Evolutionary conservation across 2,888 invertebrate species (phyloP).

Genomic region (Anaspis maculata): DNA sequence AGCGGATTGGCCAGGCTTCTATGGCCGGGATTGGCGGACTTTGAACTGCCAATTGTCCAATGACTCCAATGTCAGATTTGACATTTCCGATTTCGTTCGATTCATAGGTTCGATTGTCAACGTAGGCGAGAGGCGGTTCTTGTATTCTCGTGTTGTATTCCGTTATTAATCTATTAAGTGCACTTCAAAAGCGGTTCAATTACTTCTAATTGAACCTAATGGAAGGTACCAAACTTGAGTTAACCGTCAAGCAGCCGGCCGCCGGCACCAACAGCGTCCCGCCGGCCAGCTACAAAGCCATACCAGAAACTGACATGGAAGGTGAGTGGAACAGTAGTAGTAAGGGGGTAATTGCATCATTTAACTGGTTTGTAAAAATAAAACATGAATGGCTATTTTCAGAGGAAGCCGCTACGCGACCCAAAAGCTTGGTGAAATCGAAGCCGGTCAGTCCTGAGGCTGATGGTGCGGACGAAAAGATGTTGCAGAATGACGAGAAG

Average conservation of each 20-base stretch:
- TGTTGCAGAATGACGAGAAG: slow-evolving; percentile 53
- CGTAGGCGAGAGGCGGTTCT: too few relatives aligned
- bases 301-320: slow-evolving; percentile 53
- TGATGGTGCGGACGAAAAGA: slow-evolving; percentile 65
- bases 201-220: slow-evolving; percentile 25
- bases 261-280: slow-evolving; percentile 26
- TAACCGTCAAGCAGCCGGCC: slow-evolving; percentile 28
- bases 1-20: too few relatives aligned
- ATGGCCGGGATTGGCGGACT: too few relatives aligned
- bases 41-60: too few relatives aligned
- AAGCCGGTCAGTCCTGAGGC: slow-evolving; percentile 38
- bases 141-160: too few relatives aligned
- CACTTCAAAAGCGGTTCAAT: too few relatives aligned
- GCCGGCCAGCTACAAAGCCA: slow-evolving; percentile 48
- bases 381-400: slow-evolving; percentile 5
- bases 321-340: too few relatives aligned
- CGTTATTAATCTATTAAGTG: too few relatives aligned
- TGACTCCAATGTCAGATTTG: too few relatives aligned
- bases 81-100: too few relatives aligned
- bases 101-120: too few relatives aligned
- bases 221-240: slow-evolving; percentile 45
- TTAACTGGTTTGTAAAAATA: background rate
- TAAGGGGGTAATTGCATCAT: slow-evolving; percentile 15
- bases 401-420: slow-evolving; percentile 30
- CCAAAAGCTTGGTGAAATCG: slow-evolving; percentile 41